phyloP scores from a whole-genome alignment of 1,140 invertebrate genomes.

The Monochamus saltuarius region DNA sequence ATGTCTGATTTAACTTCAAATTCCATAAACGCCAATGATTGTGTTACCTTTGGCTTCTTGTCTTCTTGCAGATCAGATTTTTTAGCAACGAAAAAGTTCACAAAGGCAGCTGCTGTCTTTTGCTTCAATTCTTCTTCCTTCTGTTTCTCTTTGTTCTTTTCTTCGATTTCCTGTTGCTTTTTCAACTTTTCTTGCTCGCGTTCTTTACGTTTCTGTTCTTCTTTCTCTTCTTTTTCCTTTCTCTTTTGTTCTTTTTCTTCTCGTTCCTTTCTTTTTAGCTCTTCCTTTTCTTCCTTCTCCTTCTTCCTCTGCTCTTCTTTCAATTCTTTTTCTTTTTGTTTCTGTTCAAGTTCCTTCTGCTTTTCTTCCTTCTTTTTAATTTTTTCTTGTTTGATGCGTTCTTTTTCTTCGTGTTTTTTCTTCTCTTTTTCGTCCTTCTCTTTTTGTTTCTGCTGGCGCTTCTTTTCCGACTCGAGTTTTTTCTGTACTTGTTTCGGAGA shows the following conservation, averaged over 20 bases:
- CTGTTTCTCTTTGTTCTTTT: constrained; percentile 61
- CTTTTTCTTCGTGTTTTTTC: constrained; percentile 53
- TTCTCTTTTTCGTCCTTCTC: constrained; percentile 58
- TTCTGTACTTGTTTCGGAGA: constrained; percentile 54
- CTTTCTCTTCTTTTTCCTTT: constrained; percentile 53
- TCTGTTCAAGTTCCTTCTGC: constrained; percentile 28
- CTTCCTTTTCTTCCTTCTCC: constrained; percentile 33
- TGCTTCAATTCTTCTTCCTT: constrained; percentile 69
- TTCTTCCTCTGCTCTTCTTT: constrained; percentile 52
- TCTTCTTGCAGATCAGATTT: constrained; percentile 51
- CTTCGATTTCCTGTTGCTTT: constrained; percentile 59
- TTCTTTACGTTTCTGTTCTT: constrained; percentile 46
- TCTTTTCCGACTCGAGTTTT: constrained; percentile 57
- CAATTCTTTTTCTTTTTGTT: constrained; percentile 44
- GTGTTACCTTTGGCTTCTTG: constrained; percentile 45
- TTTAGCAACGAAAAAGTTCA: constrained; percentile 76
- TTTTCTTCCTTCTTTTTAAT: constrained; percentile 58
- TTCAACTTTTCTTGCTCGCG: constrained; percentile 54
- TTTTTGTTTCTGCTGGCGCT: constrained; percentile 54
- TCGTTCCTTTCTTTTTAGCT: constrained; percentile 51
- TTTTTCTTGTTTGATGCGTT: constrained; percentile 55
- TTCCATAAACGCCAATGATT: constrained; percentile 58
- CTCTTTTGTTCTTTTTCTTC: constrained; percentile 55
- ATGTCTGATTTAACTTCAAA: constrained; percentile 85
- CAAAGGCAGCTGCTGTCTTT: constrained; percentile 73